phyloP scores from a whole-genome alignment of 2,797 vertebrate genomes.

The Remorina albescens region DNA sequence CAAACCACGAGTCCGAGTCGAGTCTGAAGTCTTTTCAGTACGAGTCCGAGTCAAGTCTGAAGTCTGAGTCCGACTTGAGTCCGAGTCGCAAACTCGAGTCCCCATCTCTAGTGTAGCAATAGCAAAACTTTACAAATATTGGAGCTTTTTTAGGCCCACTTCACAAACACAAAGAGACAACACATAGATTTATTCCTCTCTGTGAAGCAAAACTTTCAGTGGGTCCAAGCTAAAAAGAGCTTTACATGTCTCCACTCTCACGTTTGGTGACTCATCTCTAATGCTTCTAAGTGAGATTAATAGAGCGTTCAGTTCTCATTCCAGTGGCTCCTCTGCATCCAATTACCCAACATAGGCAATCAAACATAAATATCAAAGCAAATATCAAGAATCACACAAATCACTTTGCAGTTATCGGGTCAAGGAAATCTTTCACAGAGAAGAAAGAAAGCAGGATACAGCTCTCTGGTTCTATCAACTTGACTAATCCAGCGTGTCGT shows the following conservation, averaged over 20 bases:
- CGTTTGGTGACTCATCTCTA: conserved; percentile 54
- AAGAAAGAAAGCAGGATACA: conserved; percentile 7
- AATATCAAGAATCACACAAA: conserved; percentile 52
- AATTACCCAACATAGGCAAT: conserved; percentile 52
- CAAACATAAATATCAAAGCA: conserved; percentile 43
- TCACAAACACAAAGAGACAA: too few relatives aligned
- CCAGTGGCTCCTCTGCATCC: conserved; percentile 52
- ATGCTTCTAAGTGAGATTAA: conserved; percentile 66
- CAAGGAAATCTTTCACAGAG: conserved; percentile 31
- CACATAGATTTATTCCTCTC: not conserved
- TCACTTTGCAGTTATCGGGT: conserved; percentile 44
- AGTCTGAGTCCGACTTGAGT: too few relatives aligned
- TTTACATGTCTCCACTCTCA: conserved; percentile 19
- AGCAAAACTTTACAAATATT: too few relatives aligned
- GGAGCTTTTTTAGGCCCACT: too few relatives aligned
- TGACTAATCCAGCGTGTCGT: conserved; percentile 18
- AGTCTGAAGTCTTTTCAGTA: too few relatives aligned
- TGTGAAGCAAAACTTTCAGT: conserved; percentile 4
- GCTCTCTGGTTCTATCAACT: conserved; percentile 31
- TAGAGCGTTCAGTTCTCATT: conserved; percentile 56
- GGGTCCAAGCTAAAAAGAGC: conserved; percentile 46
- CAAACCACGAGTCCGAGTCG: too few relatives aligned
- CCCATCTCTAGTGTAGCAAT: too few relatives aligned
- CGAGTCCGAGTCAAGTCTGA: too few relatives aligned
- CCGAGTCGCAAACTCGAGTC: too few relatives aligned